phyloP scores from a whole-genome alignment of 1,140 invertebrate genomes.

The Trichonephila inaurata region DNA sequence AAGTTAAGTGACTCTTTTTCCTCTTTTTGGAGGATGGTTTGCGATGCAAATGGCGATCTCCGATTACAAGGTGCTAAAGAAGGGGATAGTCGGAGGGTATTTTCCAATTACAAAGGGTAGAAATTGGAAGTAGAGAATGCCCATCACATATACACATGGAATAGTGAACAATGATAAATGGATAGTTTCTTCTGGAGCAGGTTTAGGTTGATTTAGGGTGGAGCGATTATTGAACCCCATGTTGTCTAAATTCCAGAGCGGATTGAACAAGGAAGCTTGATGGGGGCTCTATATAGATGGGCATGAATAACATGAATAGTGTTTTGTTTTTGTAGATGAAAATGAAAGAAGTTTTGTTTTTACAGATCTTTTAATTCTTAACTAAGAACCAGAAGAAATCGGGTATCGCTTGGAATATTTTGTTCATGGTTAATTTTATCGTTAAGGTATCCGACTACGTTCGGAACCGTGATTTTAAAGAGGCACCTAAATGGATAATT shows the following conservation, averaged over 20 bases:
- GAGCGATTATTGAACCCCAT: slow-evolving; percentile 59
- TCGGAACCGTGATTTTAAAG: too few relatives aligned
- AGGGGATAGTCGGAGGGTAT: neutral
- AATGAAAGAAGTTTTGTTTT: too few relatives aligned
- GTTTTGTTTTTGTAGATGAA: too few relatives aligned
- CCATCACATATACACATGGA: slow-evolving; percentile 8
- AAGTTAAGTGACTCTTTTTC: slow-evolving; percentile 19
- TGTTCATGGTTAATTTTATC: too few relatives aligned
- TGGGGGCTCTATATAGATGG: neutral
- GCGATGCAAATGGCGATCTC: slow-evolving; percentile 11
- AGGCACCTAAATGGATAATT: too few relatives aligned
- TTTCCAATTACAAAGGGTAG: slow-evolving; percentile 52
- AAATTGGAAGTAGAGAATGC: slow-evolving; percentile 32
- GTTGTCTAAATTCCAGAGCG: neutral
- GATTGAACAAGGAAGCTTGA: slow-evolving; percentile 33
- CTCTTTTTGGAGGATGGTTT: neutral
- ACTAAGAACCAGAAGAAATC: too few relatives aligned
- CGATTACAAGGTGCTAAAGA: slow-evolving; percentile 52
- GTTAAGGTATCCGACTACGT: too few relatives aligned
- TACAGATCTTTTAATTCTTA: too few relatives aligned
- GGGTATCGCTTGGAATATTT: too few relatives aligned
- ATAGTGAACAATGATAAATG: slow-evolving; percentile 58
- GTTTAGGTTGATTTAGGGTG: slow-evolving; percentile 48
- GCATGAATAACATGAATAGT: neutral
- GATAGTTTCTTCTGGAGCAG: neutral